Evolutionary conservation across 2,888 invertebrate genomes (phyloP), one percentile per base, ranked within the genome.

Genomic region (Campoletis raptor): DNA sequence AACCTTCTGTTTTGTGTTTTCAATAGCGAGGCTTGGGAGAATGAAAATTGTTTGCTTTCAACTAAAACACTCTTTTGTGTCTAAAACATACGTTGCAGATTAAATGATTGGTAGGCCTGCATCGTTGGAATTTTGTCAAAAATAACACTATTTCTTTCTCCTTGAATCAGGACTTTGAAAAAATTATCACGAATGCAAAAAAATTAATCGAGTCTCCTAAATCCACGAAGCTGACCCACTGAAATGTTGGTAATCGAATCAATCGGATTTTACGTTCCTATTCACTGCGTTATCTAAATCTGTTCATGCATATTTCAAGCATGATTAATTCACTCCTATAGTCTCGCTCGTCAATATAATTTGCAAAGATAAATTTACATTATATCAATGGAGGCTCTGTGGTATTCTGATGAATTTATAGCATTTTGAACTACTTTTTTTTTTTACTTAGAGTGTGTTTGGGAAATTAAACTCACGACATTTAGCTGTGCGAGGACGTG

Each of bases 401-500:
- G 21, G 30, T 30, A 36, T 8, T 52, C 36, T 8, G 52, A 24
- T n/a, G 18, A 52, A 36, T 36, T 8, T 72, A 30, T 30, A 24
- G 52, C 24, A 36, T 52, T 36, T 72, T 9, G 9, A 72, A 72
- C 12, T 61, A 42, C 12, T 5, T 37, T 40, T 67, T 30, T 18
- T 67, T 69, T 42, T n/a, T 37, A 15, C 24, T 40, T 12, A 15
- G 0, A 12, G 4, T 6, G 18, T 21, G 21, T 69, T 69, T 24
- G 24, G 42, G 42, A 21, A 42, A 42, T 69, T n/a, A 67, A 24
- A 12, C 15, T 52, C 18, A 40, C n/a, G 52, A 40, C 66, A 24
- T 81, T 81, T 21, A 81, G 64, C 80, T 21, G 52, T 40, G 37
- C 30, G 72, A 52, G 52, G 45, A 48, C 52, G 30, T 21, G 48